Evolutionary conservation across 2,888 invertebrate genomes (phyloP), one percentile per base, ranked within the genome.

Genomic region (Ctenicera cuprea): DNA sequence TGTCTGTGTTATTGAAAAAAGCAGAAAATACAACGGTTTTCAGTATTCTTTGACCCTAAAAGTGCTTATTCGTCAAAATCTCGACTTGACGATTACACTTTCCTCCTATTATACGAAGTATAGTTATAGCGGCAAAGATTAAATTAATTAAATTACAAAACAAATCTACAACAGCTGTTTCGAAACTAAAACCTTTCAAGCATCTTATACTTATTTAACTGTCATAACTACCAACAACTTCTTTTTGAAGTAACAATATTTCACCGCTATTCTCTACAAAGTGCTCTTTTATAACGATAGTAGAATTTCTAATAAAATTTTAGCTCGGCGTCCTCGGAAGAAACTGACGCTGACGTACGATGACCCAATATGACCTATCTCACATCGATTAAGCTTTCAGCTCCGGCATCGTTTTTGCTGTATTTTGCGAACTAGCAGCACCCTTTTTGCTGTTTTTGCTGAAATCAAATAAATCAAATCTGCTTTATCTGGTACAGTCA

Each of bases 381-480:
- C 20, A 59, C 59, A 59, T 59, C 59, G 59, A 59, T 59, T 59
- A 41, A 59, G 59, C 59, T 59, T 38, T 59, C 59, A 59, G 59
- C 59, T 7, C 11, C 20, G 59, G 37, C 59, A 22, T 41, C 59
- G 59, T 59, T 59, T 59, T 59, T 59, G 41, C 59, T 18, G 12
- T 33, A 20, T 33, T 59, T 59, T 22, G 59, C 41, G 38, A 38
- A 59, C 41, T 33, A 30, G 14, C 41, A 41, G 12, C 48, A 18
- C 16, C 38, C 12, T 59, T 59, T 59, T 59, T 57, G 57, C 57
- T n/a, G 33, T 57, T 57, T 59, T 59, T 26, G 54, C 14, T 16
- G 12, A 30, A 54, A 54, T 54, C 54, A 22, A 54, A 54, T 54
- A 54, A 26, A 54, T 54, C 54, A 54, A 30, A 54, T 22, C 30